Evolutionary conservation across 2,888 invertebrate species (phyloP), one percentile per base, ranked within the genome.

Genomic region (Tenthredo mesomela): DNA sequence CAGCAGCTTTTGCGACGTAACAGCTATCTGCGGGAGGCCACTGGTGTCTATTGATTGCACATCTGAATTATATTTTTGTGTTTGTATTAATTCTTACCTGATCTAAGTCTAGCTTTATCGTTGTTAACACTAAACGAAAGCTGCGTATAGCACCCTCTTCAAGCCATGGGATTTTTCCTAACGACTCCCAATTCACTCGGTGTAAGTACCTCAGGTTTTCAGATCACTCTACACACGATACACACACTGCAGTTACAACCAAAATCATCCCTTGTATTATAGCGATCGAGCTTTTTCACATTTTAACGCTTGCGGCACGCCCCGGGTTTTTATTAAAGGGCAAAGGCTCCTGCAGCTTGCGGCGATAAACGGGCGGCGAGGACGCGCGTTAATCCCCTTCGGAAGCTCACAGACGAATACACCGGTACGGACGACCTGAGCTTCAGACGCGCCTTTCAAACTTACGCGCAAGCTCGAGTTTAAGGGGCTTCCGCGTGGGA

Each of bases 401-500:
- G 82, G 40, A 82, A 82, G 82, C 67, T 82, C 67, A 82, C 82
- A 82, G 82, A 82, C 82, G 82, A 82, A 82, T 82, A 82, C 82
- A 82, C 82, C 82, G 67, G 82, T 50, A 37, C 82, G 82, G 82
- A 82, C 82, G 82, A 82, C 67, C 82, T 67, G 70, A 82, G 82
- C 71, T 21, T 67, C 70, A 88, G 89, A 89, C 89, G 88, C 88
- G 87, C 88, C 89, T 88, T 88, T 85, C 84, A 86, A 85, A 87
- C 87, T 87, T 89, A 86, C 82, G 90, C 91, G 91, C 91, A 91
- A 89, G 86, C 91, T 89, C 91, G 65, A 82, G 67, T 65, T 82
- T 80, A 25, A 82, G 61, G 82, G 67, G 47, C 47, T 82, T 82
- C 82, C 82, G 67, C 82, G 82, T 21, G 50, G 67, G 67, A 82